Conservation (phyloP, 2,113 vertebrate genomes). For the Chauna torquata region DNA sequence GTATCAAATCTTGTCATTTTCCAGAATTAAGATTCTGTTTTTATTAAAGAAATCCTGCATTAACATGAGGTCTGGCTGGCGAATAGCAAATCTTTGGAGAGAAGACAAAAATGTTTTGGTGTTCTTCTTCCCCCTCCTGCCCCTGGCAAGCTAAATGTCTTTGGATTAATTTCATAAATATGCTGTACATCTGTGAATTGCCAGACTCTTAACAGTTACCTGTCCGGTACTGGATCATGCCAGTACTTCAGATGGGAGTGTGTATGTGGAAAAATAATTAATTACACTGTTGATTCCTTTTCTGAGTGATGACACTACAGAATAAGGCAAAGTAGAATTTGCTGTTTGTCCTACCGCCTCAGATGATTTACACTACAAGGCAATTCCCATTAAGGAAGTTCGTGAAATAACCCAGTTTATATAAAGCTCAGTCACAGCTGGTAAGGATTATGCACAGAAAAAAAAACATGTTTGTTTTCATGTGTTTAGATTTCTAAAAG, state of each 20-base stretch:
- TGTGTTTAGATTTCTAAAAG: constrained; percentile 45
- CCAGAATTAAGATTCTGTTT: neutral
- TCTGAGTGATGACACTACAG: neutral
- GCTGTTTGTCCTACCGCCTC: neutral
- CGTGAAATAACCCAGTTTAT: neutral
- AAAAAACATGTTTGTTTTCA: constrained; percentile 43
- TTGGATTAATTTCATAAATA: constrained; percentile 40
- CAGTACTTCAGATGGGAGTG: neutral
- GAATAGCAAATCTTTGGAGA: neutral
- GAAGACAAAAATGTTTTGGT: neutral
- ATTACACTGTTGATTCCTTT: constrained; percentile 16
- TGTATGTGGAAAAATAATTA: neutral
- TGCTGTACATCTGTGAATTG: constrained; percentile 26
- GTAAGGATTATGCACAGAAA: constrained; percentile 34
- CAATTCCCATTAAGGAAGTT: constrained; percentile 33
- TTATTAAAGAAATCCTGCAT: neutral
- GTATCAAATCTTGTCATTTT: neutral
- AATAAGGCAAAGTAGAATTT: neutral
- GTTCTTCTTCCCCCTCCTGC: neutral
- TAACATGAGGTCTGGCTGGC: neutral
- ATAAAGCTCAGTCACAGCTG: constrained; percentile 45
- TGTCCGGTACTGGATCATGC: neutral
- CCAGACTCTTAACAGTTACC: neutral
- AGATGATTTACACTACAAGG: constrained; percentile 6
- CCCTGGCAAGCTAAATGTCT: neutral